Conservation (phyloP, 1,140 invertebrate species). For the Pogonomyrmex californicus region DNA sequence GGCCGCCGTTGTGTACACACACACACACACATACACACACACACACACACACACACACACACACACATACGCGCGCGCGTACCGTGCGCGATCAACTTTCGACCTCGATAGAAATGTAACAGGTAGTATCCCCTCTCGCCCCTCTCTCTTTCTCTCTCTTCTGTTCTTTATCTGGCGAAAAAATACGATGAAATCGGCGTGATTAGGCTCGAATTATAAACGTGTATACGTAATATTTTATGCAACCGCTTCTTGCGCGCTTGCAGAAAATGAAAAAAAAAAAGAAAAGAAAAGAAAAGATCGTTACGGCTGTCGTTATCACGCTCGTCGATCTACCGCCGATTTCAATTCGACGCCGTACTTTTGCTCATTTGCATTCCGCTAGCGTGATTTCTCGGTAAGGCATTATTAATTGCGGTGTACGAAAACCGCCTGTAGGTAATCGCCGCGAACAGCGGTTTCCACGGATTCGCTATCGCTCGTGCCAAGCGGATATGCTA, state of each 20-base stretch:
- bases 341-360: neutral
- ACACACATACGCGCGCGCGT: neutral
- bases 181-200: constrained; percentile 40
- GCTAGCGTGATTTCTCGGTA: neutral
- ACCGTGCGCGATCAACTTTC: constrained; percentile 63
- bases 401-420: constrained; percentile 22
- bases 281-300: neutral
- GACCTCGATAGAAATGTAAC: constrained; percentile 73
- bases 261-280: neutral
- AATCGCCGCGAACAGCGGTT: constrained; percentile 15
- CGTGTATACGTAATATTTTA: constrained; percentile 31
- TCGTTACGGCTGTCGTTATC: constrained; percentile 26
- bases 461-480: constrained; percentile 8
- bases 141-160: neutral
- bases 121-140: constrained; percentile 56
- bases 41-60: constrained; percentile 1
- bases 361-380: constrained; percentile 9
- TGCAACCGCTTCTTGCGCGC: neutral
- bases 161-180: neutral
- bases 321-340: neutral
- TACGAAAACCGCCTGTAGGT: constrained; percentile 16
- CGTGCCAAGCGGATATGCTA: constrained; percentile 45
- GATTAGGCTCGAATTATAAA: constrained; percentile 28
- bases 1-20: constrained; percentile 32
- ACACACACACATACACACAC: neutral